Evolutionary conservation across 1,140 invertebrate species (phyloP).

Genomic region (Hydropsyche tenuis): DNA sequence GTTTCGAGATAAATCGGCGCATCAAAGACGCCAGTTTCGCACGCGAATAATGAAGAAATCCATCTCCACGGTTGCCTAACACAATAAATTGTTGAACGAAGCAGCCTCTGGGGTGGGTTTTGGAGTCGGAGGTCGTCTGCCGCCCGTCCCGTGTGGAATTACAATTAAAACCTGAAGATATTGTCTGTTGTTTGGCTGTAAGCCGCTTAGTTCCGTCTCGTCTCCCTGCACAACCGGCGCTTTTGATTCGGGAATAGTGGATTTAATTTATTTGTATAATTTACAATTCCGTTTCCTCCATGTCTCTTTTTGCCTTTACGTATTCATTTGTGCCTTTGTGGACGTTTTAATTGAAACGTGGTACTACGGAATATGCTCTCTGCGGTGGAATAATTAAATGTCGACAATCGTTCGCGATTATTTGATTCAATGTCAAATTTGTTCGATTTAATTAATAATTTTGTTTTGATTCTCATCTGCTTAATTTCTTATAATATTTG

Average conservation of each 20-base stretch:
- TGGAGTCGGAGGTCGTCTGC: neutral
- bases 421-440: too few relatives aligned
- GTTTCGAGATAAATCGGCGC: conserved; percentile 31
- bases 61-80: conserved; percentile 36
- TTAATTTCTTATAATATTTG: too few relatives aligned
- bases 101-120: neutral
- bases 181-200: conserved; percentile 17
- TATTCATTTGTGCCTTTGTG: too few relatives aligned
- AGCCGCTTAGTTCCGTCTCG: conserved; percentile 24
- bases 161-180: conserved; percentile 33
- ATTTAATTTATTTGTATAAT: conserved; percentile 29
- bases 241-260: neutral
- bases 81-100: conserved; percentile 24
- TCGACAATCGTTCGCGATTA: too few relatives aligned
- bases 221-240: too few relatives aligned
- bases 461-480: too few relatives aligned
- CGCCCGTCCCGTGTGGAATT: conserved; percentile 7
- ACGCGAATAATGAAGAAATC: conserved; percentile 42
- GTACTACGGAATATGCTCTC: too few relatives aligned
- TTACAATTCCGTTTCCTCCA: neutral
- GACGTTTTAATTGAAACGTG: too few relatives aligned
- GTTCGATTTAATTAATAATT: too few relatives aligned
- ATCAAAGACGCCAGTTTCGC: conserved; percentile 35
- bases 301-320: too few relatives aligned
- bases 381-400: too few relatives aligned